Base-by-base conservation (phyloP, 2,888 invertebrate species). In the Yponomeuta malinellus region DNA sequence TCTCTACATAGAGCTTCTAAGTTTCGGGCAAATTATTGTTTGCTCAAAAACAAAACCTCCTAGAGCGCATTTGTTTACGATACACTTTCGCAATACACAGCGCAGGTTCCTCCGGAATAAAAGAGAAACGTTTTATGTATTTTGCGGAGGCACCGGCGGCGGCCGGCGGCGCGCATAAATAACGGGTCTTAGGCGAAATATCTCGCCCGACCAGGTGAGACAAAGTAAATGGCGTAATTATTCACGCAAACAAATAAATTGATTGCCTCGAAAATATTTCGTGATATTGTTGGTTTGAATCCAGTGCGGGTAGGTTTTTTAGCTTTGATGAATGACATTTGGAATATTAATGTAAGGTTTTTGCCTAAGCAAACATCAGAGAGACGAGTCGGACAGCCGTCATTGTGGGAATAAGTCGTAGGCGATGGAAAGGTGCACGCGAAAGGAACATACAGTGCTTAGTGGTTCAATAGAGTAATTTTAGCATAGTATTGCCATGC, bases 101-200 rank as follows among this genome's bases (percentile, higher is more conserved):
- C 15, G 15, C 12, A 12, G 52, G 15, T 59, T 59, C 15, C 52
- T 59, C 52, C 15, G 15, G 52, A 59, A 59, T 59, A 59, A 59
- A 59, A 59, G 52, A 15, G 52, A 15, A 59, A 59, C 52, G 52
- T 59, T 59, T 59, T 59, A 59, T 59, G 52, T 59, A 59, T 59
- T 59, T 59, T 59, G 52, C 15, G 15, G 52, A 15, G 52, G 52
- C 67, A 67, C 43, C 67, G 67, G 33, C 67, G 12, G 67, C 33
- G 23, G 70, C 48, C 29, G 33, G n/a, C 72, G 64, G 48, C 68
- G 66, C 71, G 72, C 72, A 74, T 74, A 74, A 74, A 75, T 74
- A 74, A 70, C 12, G 68, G 43, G 70, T 74, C 73, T 74, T 73
- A 72, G 63, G 71, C 63, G 67, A 67, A 67, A 67, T 74, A 74